Conservation (phyloP, 2,888 invertebrate species). For the Nephrotoma flavescens region DNA sequence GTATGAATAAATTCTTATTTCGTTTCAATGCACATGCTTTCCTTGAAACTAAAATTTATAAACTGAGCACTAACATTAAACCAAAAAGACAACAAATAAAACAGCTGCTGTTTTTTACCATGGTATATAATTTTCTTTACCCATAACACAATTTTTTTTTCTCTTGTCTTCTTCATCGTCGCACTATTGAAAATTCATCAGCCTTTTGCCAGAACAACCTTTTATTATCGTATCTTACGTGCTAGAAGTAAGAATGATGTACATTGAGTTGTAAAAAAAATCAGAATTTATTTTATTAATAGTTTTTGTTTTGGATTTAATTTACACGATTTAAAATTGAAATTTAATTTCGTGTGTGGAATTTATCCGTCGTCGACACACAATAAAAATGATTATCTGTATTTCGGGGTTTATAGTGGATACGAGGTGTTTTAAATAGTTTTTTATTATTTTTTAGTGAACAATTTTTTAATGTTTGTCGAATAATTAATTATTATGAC, state of each 20-base stretch:
- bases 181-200: background rate
- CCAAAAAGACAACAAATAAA: background rate
- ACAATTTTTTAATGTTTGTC: background rate
- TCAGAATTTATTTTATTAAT: background rate
- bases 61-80: background rate
- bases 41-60: constrained; percentile 2
- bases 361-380: background rate
- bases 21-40: constrained; percentile 4
- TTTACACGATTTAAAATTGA: constrained; percentile 7
- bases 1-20: background rate
- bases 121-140: background rate
- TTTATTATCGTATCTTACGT: background rate
- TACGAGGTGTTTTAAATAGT: constrained; percentile 31
- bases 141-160: background rate
- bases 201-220: background rate
- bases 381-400: constrained; percentile 38
- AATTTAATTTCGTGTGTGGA: background rate
- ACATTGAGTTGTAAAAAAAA: background rate
- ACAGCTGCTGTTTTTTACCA: constrained; percentile 2
- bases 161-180: background rate
- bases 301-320: background rate
- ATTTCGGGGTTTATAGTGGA: constrained; percentile 43
- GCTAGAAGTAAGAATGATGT: background rate
- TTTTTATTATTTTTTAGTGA: background rate
- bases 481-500: background rate